Evolutionary conservation across 2,888 invertebrate genomes (phyloP).

Genomic region (Drosophila gaucha): DNA sequence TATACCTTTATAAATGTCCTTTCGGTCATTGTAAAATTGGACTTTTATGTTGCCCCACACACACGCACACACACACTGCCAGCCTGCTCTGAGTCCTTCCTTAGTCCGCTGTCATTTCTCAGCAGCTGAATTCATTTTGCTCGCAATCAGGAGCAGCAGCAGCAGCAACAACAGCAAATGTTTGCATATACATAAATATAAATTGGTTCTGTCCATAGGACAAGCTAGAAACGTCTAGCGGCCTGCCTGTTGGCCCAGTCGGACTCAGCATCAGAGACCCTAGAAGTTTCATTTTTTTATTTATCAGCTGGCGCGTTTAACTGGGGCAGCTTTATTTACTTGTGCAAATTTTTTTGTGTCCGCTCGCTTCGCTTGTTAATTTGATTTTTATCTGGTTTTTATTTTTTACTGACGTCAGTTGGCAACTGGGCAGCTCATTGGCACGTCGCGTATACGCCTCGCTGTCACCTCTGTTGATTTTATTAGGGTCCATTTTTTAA

Average conservation of each 20-base stretch:
- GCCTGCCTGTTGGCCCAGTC: conserved; percentile 6
- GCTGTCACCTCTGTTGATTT: conserved; percentile 46
- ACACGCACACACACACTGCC: conserved; percentile 8
- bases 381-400: conserved; percentile 76
- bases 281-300: conserved; percentile 24
- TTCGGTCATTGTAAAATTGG: conserved; percentile 59
- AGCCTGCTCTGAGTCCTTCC: conserved; percentile 12
- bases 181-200: conserved; percentile 68
- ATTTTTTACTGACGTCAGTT: conserved; percentile 52
- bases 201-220: conserved; percentile 60
- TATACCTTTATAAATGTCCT: conserved; percentile 61
- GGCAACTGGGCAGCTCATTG: conserved; percentile 48
- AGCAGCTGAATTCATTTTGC: conserved; percentile 62
- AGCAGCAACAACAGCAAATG: conserved; percentile 51
- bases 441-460: conserved; percentile 49
- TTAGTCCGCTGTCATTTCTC: conserved; percentile 42
- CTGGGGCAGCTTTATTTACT: conserved; percentile 72
- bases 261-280: conserved; percentile 22
- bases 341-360: conserved; percentile 40
- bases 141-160: conserved; percentile 60
- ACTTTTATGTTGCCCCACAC: conserved; percentile 47
- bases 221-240: conserved; percentile 43
- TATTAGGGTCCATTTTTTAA: conserved; percentile 53
- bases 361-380: conserved; percentile 67
- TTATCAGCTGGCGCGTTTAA: conserved; percentile 55